Base-by-base conservation (phyloP, 92 coral and sea anemone genomes). In the Diadumene lineata region DNA sequence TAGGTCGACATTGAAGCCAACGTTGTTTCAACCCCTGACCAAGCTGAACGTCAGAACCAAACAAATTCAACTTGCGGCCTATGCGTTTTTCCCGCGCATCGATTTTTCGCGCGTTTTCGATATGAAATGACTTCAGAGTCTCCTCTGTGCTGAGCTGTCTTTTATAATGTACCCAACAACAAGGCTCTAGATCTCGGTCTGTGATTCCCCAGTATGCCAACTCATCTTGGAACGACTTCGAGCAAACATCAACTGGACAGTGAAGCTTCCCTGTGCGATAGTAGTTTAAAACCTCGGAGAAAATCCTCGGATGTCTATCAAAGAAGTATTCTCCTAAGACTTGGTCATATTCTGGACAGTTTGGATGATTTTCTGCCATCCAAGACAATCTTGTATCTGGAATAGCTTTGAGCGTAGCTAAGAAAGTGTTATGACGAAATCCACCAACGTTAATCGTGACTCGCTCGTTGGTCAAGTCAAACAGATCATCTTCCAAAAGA, bases 121-220 rank as follows among this genome's bases (percentile, higher is more conserved):
- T 88, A 30, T 83, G 97, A 61, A 91, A 94, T 0, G 97, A 86
- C 67, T 94, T 90, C 0, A 94, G 82, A 1, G 98, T 92, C 73
- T 94, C 90, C 25, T 94, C 98, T 0, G 93, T 92, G 64, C 87
- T 94, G 19, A 94, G 92, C 32, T 92, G 97, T 31, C 87, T 68
- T 31, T 80, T 91, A 80, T 94, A 94, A 26, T 91, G 93, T 19
- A 89, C 98, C 98, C 98, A 94, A 38, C 98, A 94, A 34, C 98
- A 94, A 1, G 94, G 88, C 46, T 94, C 98, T 66, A 94, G 88
- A 26, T 94, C 97, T 25, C 94, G 85, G 24, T 92, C 92, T 34
- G 84, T 92, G 11, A 94, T 89, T n/a, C 98, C 98, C 98, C 98
- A 94, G n/a, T 88, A 94, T 1, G 97, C 90, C 55, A 94, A 65